These are phyloP conservation scores for Nycticebus coucang DNA, from an alignment of 2,113 vertebrate species.

Conservation along the genomic window DNA sequence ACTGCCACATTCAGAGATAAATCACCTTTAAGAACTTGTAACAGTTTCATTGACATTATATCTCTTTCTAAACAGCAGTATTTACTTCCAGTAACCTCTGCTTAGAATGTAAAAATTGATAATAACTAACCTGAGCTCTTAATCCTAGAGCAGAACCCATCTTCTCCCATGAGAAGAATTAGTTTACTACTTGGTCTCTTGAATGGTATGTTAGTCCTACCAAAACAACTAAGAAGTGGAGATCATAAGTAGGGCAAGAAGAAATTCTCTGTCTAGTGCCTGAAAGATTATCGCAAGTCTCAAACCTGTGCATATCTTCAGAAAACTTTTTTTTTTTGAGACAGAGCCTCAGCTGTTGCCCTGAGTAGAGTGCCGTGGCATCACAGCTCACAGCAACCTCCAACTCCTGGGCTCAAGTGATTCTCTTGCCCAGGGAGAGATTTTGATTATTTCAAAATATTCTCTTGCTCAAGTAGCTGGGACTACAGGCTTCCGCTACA, in stretches of 20 bases:
- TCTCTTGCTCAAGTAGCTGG: no score
- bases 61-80: neutral
- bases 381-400: no score
- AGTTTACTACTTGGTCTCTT: neutral
- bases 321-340: neutral
- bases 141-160: neutral
- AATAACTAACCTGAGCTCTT: neutral
- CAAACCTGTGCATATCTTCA: neutral
- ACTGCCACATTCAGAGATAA: neutral
- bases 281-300: neutral
- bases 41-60: neutral
- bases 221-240: slow-evolving; percentile 18
- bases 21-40: neutral
- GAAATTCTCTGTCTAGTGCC: neutral
- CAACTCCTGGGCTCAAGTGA: no score
- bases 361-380: no score
- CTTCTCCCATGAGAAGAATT: neutral
- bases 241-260: neutral
- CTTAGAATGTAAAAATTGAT: neutral
- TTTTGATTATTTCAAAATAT: no score
- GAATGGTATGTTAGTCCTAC: neutral
- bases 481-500: no score
- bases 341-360: no score
- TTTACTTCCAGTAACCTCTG: neutral
- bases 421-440: no score